phyloP scores from a whole-genome alignment of 1,140 invertebrate species.

The Diabrotica virgifera region DNA sequence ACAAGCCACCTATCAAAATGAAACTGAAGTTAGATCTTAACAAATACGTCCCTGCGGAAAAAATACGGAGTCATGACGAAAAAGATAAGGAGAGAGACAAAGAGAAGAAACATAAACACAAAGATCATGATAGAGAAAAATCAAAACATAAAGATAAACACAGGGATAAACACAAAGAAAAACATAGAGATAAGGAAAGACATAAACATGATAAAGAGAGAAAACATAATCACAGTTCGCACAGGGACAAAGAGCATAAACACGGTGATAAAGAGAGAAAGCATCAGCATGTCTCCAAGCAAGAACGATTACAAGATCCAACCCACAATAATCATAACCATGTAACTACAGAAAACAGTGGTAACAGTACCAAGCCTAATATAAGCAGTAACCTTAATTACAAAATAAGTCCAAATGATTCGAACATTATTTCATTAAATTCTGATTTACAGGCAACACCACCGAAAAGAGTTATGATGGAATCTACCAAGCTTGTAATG shows the following conservation, averaged over 20 bases:
- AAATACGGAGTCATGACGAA: conserved; percentile 22
- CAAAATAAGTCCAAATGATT: no score
- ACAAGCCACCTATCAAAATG: conserved; percentile 29
- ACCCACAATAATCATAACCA: no score
- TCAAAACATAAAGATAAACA: conserved; percentile 31
- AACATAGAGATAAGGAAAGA: conserved; percentile 34
- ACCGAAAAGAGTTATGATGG: no score
- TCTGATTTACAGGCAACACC: no score
- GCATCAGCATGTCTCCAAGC: not conserved
- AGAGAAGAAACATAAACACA: conserved; percentile 24
- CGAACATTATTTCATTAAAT: no score
- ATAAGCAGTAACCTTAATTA: no score
- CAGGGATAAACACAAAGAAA: conserved; percentile 25
- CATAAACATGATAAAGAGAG: conserved; percentile 28
- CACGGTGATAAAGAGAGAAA: conserved; percentile 28
- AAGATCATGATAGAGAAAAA: conserved; percentile 27
- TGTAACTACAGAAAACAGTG: conserved; percentile 10
- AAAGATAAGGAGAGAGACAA: conserved; percentile 31
- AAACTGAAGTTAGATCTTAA: conserved; percentile 40
- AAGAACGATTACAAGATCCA: no score
- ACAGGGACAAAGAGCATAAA: conserved; percentile 22
- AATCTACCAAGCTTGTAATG: no score
- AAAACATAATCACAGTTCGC: conserved; percentile 25
- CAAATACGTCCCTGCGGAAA: conserved; percentile 24
- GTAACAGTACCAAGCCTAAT: conserved; percentile 9